Conservation (phyloP, 1,140 invertebrate genomes). For the Philaenus spumarius region DNA sequence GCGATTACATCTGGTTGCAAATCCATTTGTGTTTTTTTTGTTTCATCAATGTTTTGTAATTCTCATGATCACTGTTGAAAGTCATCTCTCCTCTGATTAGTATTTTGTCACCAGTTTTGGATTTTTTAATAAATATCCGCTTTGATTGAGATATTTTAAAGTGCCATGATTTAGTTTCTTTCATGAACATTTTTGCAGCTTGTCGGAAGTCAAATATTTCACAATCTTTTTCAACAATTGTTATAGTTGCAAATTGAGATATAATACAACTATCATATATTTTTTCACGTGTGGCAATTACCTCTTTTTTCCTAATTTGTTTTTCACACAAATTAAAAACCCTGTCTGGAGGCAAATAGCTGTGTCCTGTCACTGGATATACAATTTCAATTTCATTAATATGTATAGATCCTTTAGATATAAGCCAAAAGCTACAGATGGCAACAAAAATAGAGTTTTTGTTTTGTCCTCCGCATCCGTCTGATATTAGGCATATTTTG, state of each 20-base stretch:
- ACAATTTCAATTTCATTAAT: slow-evolving; percentile 28
- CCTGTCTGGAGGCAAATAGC: slow-evolving; percentile 32
- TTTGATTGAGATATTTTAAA: slow-evolving; percentile 23
- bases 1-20: not conserved
- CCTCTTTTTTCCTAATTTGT: slow-evolving; percentile 27
- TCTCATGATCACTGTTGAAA: not conserved
- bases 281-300: slow-evolving; percentile 19
- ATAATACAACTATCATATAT: slow-evolving; percentile 20
- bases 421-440: slow-evolving; percentile 28
- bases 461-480: slow-evolving; percentile 34
- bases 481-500: slow-evolving; percentile 28
- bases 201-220: slow-evolving; percentile 14
- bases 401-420: slow-evolving; percentile 22
- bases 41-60: not conserved
- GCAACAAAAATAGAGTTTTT: slow-evolving; percentile 34
- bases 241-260: slow-evolving; percentile 14
- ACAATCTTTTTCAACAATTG: slow-evolving; percentile 12
- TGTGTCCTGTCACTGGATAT: slow-evolving; percentile 32
- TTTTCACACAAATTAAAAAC: slow-evolving; percentile 35
- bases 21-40: not conserved
- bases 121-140: slow-evolving; percentile 14
- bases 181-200: not conserved
- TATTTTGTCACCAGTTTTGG: slow-evolving; percentile 1
- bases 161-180: slow-evolving; percentile 13
- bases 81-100: slow-evolving; percentile 13